Base-by-base conservation (phyloP, 2,888 invertebrate species). In the Cryptus armator region DNA sequence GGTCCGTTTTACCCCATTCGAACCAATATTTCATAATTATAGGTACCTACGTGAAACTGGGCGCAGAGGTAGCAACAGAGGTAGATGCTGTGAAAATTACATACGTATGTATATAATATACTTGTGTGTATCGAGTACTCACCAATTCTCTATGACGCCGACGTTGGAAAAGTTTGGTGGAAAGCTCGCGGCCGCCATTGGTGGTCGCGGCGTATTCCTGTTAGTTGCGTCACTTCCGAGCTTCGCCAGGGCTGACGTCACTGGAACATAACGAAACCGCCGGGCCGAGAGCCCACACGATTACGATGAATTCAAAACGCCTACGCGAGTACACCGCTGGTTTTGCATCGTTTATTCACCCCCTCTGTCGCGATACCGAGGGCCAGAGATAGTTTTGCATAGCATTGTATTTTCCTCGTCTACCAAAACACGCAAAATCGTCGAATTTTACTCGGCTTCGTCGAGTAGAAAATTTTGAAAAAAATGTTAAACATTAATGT, bases 181-280 rank as follows among this genome's bases (percentile, higher is more conserved):
- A 89, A 93, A 92, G 89, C 92, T 90, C 87, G 90, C 93, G 89
- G 93, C 93, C 91, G 93, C 92, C 91, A 93, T 92, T 92, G 93
- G 89, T 88, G 88, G 86, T 90, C 88, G 90, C 90, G 89, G 89
- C 89, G 90, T 86, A 88, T 89, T 89, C 88, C 88, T 89, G 81
- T 84, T 89, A 84, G 87, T 86, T 88, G 85, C 87, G 88, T 90
- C 89, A 89, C 89, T 90, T 90, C 90, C 88, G 88, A 86, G 87
- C 64, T 85, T 88, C 87, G 83, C 88, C 87, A 87, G 80, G 81
- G 76, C 75, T 83, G 68, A 85, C 81, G 85, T 81, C 82, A 87
- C 92, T 92, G 88, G n/a, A 91, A 91, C 75, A 82, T 62, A 84
- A 53, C 16, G 62, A 81, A 82, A 83, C 24, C 59, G 14, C 10